Base-by-base conservation (phyloP, 2,888 invertebrate genomes). In the Leptopilina myrica region DNA sequence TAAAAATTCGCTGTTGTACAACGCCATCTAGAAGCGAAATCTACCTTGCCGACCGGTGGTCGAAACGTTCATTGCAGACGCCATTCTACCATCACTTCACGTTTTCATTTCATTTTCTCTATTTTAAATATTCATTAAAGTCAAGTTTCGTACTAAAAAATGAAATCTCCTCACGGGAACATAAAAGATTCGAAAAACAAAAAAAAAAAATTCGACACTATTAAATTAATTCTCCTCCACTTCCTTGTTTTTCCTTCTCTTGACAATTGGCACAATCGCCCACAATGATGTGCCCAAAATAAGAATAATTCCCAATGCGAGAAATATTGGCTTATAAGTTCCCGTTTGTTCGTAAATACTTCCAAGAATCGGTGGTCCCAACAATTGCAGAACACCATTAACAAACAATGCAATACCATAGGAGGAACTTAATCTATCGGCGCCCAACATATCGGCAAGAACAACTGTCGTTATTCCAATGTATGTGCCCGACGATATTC, bases 391-490 rank as follows among this genome's bases (percentile, higher is more conserved):
- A 64, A 97, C 93, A 1, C 97, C 97, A 85, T 97, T 97, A n/a
- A 97, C 94, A 86, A 97, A 97, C 49, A 97, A 91, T 82, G 96
- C 96, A 26, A 97, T 96, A 0, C 97, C 97, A 84, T 97, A 97
- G 0, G 97, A 96, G 0, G 97, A 96, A 90, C 96, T 96, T 0
- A 97, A 91, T 15, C 96, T 93, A 84, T 97, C 97, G 0, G 95
- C 95, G 0, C 97, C 97, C 6, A 97, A 89, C 95, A 97, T 95
- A 87, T 97, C 97, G 0, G 97, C 96, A 94, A 97, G 95, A 5
- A 97, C 96, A 67, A 97, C 95, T 1, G 97, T 97, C 0, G 96
- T 97, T n/a, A 97, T 95, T 1, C 97, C 97, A 0, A 97, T 96
- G 89, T 97, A 97, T 33, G 96, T 94, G 7, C 97, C 97, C 0